Percentiles rank a stretch among this genome's conserved stretches.
phyloP scores from a whole-genome alignment of 2,797 vertebrate genomes.

The Sciaenops ocellatus region DNA sequence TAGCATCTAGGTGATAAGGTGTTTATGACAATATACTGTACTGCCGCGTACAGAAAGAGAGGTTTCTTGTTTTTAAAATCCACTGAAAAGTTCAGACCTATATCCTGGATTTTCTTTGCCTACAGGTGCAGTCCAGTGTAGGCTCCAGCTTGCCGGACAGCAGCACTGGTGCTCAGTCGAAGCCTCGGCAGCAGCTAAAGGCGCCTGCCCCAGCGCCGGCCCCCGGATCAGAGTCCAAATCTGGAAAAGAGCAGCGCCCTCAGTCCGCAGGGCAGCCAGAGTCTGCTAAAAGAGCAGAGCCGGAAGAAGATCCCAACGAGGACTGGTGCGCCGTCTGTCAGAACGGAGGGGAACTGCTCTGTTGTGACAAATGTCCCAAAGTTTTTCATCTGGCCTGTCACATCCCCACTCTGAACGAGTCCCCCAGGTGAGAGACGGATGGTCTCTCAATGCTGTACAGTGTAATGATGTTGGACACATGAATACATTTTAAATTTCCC shows the following conservation, averaged over 20 bases:
- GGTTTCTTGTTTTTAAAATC: neutral
- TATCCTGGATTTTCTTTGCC: neutral
- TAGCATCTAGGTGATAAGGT: neutral
- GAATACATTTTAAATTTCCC: neutral
- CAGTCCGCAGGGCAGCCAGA: conserved; percentile 30
- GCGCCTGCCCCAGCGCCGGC: neutral
- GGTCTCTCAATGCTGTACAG: neutral
- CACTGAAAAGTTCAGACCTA: neutral
- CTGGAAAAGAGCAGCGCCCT: conserved; percentile 27
- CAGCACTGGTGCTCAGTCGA: conserved; percentile 84
- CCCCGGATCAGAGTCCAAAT: conserved; percentile 34
- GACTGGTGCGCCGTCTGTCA: conserved; percentile 99
- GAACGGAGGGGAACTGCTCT: conserved; percentile 96
- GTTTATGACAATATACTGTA: neutral
- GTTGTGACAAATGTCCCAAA: conserved; percentile 98
- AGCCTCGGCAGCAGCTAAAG: conserved; percentile 72
- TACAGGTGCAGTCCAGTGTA: conserved; percentile 82
- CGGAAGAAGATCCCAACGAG: conserved; percentile 91
- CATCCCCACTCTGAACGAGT: conserved; percentile 93
- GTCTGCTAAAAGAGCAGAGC: conserved; percentile 72
- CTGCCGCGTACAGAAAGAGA: neutral
- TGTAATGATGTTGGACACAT: neutral
- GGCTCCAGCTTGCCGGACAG: conserved; percentile 87
- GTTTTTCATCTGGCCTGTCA: conserved; percentile 98
- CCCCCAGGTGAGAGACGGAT: conserved; percentile 89